Percentiles rank a stretch among this genome's conserved stretches.
Conservation (phyloP, 2,113 vertebrate genomes). For the Ornithorhynchus anatinus region DNA sequence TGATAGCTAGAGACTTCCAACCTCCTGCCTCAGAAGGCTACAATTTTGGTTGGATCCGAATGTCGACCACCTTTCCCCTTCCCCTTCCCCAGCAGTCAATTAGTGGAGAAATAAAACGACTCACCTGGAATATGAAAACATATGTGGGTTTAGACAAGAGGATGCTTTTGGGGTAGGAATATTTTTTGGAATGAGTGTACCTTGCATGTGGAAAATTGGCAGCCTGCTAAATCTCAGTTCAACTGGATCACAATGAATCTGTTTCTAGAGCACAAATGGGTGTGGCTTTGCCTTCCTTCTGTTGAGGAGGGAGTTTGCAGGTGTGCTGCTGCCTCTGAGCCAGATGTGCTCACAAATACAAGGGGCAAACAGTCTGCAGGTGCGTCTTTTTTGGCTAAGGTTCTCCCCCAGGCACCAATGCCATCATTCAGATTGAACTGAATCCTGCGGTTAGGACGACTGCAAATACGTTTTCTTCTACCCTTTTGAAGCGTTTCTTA, state of each 20-base stretch:
- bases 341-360: slow-evolving; percentile 41
- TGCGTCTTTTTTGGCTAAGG: slow-evolving; percentile 21
- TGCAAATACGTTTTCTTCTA: background rate
- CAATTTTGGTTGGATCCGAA: no score
- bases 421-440: background rate
- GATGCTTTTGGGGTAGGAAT: no score
- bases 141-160: no score
- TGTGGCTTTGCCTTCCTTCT: slow-evolving; percentile 25
- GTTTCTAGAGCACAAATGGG: slow-evolving; percentile 15
- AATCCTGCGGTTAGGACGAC: background rate
- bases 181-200: slow-evolving; percentile 5
- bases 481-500: background rate
- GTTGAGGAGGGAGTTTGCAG: slow-evolving; percentile 31
- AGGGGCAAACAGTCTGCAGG: background rate
- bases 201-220: slow-evolving; percentile 6
- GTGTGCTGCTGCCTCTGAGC: slow-evolving; percentile 29
- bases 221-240: slow-evolving; percentile 15
- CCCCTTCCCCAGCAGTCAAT: no score
- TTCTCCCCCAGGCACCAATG: background rate
- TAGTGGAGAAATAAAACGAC: no score
- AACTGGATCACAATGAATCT: slow-evolving; percentile 39
- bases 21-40: no score
- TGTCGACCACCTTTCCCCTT: no score
- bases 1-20: no score
- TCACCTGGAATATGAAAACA: no score